Percentiles rank a stretch among this genome's conserved stretches.
Conservation (phyloP, 2,888 invertebrate species). For the Mimumesa dahlbomi region DNA sequence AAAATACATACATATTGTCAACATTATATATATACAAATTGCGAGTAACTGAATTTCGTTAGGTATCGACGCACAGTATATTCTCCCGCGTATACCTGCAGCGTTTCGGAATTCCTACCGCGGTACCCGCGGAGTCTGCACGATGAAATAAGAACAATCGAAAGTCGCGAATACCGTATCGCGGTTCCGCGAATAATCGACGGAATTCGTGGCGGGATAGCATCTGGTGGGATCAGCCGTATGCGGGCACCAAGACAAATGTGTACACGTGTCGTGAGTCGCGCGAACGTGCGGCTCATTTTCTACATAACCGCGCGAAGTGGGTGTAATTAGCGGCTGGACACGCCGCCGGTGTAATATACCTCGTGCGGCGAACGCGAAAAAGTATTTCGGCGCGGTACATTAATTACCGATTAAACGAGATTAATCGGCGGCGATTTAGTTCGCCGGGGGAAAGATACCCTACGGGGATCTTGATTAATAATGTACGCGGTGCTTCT, state of each 20-base stretch:
- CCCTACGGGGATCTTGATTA: slow-evolving; percentile 14
- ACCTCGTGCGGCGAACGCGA: background rate
- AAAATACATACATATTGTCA: too few relatives aligned
- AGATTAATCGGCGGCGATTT: slow-evolving; percentile 34
- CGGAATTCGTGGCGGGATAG: slow-evolving; percentile 30
- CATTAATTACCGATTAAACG: slow-evolving; percentile 37
- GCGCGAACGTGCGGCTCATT: slow-evolving; percentile 5
- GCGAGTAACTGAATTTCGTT: too few relatives aligned
- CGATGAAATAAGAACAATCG: slow-evolving; percentile 8
- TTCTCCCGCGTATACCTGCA: background rate
- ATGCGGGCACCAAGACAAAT: slow-evolving; percentile 31
- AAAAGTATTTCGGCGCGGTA: slow-evolving; percentile 14
- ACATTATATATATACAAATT: too few relatives aligned
- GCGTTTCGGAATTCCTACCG: slow-evolving; percentile 9
- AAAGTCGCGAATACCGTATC: slow-evolving; percentile 14
- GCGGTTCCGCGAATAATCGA: slow-evolving; percentile 13
- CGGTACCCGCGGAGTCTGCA: background rate
- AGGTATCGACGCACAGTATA: too few relatives aligned
- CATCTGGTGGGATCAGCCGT: slow-evolving; percentile 6
- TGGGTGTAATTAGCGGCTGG: slow-evolving; percentile 33
- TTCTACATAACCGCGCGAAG: slow-evolving; percentile 26
- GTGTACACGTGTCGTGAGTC: slow-evolving; percentile 29
- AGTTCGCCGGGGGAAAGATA: background rate
- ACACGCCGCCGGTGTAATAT: background rate
- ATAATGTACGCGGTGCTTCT: slow-evolving; percentile 14